Percentiles rank a stretch among this genome's conserved stretches.
Conservation (phyloP, 1,140 invertebrate species). For the Zaprionus nigranus region DNA sequence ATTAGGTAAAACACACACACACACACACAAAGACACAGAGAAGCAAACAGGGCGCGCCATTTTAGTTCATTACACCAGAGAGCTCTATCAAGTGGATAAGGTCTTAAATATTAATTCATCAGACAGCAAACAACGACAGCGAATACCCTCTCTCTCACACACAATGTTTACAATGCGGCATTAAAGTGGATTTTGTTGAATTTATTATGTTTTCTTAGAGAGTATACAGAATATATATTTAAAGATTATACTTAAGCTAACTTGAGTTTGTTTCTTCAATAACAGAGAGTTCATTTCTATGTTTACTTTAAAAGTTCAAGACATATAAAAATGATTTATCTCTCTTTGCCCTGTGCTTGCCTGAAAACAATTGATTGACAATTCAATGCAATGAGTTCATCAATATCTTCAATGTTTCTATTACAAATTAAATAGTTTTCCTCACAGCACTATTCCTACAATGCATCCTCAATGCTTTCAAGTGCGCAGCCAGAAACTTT, state of each 20-base stretch:
- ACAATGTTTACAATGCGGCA: constrained; percentile 27
- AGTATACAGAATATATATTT: constrained; percentile 15
- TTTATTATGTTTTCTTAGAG: constrained; percentile 28
- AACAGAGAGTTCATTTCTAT: background rate
- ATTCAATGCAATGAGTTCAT: too few species aligned
- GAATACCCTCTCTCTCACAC: background rate
- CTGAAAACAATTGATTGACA: too few species aligned
- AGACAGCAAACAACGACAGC: constrained; percentile 2
- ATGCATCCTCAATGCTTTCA: too few species aligned
- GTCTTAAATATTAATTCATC: constrained; percentile 40
- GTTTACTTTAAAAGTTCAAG: background rate
- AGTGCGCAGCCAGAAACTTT: background rate
- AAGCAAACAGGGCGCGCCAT: background rate
- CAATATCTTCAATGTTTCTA: too few species aligned
- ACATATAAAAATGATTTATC: background rate
- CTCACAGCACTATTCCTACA: too few species aligned
- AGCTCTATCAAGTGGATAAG: constrained; percentile 19
- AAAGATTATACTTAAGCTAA: constrained; percentile 35
- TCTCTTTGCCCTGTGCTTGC: background rate
- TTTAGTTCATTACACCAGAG: constrained; percentile 23
- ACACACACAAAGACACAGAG: too few species aligned
- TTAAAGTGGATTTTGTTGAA: constrained; percentile 30
- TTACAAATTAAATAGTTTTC: too few species aligned
- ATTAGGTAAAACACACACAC: constrained; percentile 38
- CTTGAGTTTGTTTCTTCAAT: background rate